phyloP scores from a whole-genome alignment of 2,797 vertebrate genomes.

The Odontamblyopus rebecca region DNA sequence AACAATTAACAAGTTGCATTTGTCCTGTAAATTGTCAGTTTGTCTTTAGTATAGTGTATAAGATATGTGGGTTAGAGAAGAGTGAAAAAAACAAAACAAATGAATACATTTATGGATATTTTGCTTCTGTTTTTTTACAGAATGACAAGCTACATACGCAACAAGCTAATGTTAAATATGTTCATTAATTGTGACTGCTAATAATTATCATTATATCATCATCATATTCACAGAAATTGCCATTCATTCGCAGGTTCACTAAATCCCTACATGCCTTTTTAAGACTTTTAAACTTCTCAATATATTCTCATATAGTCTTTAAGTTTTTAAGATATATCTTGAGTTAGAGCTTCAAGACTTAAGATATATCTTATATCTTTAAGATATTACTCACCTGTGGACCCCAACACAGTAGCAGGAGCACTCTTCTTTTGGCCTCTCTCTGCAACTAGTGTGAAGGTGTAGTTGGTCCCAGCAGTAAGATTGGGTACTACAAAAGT shows the following conservation, averaged over 20 bases:
- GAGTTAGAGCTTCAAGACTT: too few species aligned
- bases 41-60: not conserved
- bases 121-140: not conserved
- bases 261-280: not conserved
- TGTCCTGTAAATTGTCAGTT: not conserved
- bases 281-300: not conserved
- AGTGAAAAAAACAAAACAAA: too few species aligned
- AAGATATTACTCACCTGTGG: constrained; percentile 80
- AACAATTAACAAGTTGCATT: not conserved
- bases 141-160: not conserved
- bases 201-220: not conserved
- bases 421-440: constrained; percentile 86
- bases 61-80: not conserved
- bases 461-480: constrained; percentile 82
- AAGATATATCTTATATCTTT: too few species aligned
- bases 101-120: too few species aligned
- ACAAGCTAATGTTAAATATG: not conserved
- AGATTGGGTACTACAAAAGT: constrained; percentile 75
- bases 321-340: too few species aligned
- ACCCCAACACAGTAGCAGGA: constrained; percentile 68
- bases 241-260: not conserved
- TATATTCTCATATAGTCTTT: too few species aligned
- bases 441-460: constrained; percentile 79
- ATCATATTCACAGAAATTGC: not conserved
- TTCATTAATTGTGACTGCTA: not conserved